Evolutionary conservation across 2,113 vertebrate species (phyloP), one percentile per base, ranked within the genome.

Genomic region (Corapipo altera): DNA sequence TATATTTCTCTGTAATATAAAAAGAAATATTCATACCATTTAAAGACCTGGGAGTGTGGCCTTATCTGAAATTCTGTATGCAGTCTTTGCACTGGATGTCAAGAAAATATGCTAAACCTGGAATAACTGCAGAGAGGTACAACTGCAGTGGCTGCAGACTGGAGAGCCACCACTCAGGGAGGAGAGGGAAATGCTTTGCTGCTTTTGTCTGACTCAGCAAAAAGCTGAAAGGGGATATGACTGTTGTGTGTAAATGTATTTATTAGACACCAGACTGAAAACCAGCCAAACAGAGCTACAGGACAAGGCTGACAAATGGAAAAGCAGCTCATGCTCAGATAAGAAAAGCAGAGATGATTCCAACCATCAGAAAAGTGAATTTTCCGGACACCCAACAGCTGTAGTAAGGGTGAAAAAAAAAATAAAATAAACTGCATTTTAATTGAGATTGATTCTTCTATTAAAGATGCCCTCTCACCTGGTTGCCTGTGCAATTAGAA

Each of bases 231-330:
- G 33, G 24, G 21, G 66, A 20, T 86, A 85, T 76, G 51, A 28
- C 65, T 91, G 39, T 69, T 89, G 80, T 78, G 33, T 91, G 67
- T 70, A 93, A 94, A 90, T 54, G 41, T 59, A 89, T 86, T 87
- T 91, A 51, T 78, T 78, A 84, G 57, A 93, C 51, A 83, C 18
- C 15, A 74, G 39, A 28, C 46, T 65, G 44, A 49, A 78, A 89
- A 92, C 72, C 6, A 75, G 73, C 65, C 48, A 59, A 71, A 48
- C 64, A 59, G 86, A 89, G 24, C 65, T 65, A n/a, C 4, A 61
- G 61, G 51, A 78, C 15, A 75, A 85, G 35, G 30, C 39, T 89
- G 76, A 81, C 55, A 83, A 94, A 93, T 57, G 64, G 58, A 80
- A 90, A 86, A 89, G 15, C 27, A 62, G 41, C 66, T 88, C 43